Evolutionary conservation across 2,888 invertebrate genomes (phyloP).

Genomic region (Onthophagus sagittarius): DNA sequence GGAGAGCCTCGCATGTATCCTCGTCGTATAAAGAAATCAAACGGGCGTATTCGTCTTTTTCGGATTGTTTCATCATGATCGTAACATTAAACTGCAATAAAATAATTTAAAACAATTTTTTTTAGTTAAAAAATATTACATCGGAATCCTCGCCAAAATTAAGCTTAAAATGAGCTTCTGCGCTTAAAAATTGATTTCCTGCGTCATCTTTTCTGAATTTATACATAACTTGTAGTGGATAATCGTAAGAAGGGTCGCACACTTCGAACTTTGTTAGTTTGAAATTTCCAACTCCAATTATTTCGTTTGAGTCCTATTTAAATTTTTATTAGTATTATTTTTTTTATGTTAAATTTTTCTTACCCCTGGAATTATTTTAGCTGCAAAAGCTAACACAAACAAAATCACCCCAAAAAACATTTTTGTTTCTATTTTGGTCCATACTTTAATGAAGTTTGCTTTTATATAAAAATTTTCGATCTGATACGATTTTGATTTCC

Average conservation of each 20-base stretch:
- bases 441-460: background rate
- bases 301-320: slow-evolving; percentile 7
- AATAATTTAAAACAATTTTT: background rate
- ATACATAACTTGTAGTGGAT: slow-evolving; percentile 6
- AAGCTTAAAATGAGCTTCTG: slow-evolving; percentile 14
- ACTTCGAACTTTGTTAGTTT: slow-evolving; percentile 20
- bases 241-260: slow-evolving; percentile 18
- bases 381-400: background rate
- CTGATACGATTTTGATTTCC: background rate
- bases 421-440: background rate
- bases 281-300: slow-evolving; percentile 12
- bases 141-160: slow-evolving; percentile 20
- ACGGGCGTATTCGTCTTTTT: slow-evolving; percentile 15
- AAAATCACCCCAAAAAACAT: background rate
- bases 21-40: slow-evolving; percentile 17
- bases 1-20: slow-evolving; percentile 18
- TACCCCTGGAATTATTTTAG: background rate
- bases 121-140: background rate
- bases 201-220: slow-evolving; percentile 9
- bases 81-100: slow-evolving; percentile 15
- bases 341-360: background rate
- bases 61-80: slow-evolving; percentile 15
- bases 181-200: slow-evolving; percentile 14
- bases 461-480: background rate
- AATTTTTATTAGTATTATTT: background rate